Conservation (phyloP, 2,888 invertebrate genomes). For the Drosophila mercatorum region DNA sequence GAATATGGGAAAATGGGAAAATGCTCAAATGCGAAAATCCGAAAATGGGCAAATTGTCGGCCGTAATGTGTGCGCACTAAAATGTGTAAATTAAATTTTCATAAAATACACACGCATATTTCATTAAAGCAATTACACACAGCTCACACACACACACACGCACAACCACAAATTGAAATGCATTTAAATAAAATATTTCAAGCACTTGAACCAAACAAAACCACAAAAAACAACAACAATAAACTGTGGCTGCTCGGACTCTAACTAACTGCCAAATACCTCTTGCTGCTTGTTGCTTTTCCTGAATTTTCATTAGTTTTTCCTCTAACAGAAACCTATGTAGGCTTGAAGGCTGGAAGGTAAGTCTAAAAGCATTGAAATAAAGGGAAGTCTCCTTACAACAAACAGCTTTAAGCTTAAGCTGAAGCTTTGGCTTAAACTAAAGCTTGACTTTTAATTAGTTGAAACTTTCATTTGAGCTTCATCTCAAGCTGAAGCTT, state of each 20-base stretch:
- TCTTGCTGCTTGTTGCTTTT: background rate
- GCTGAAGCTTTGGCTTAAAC: background rate
- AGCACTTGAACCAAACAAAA: constrained; percentile 26
- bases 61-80: constrained; percentile 10
- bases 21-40: background rate
- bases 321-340: background rate
- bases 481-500: too few species aligned
- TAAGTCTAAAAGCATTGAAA: too few species aligned
- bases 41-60: constrained; percentile 15
- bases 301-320: background rate
- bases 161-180: constrained; percentile 51
- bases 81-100: constrained; percentile 60
- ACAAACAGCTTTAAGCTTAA: background rate
- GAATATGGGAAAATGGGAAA: constrained; percentile 4
- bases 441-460: background rate
- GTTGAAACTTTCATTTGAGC: background rate
- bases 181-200: constrained; percentile 50
- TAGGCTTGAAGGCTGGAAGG: background rate
- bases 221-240: constrained; percentile 25
- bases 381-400: background rate
- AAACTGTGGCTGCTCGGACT: constrained; percentile 15
- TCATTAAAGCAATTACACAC: constrained; percentile 62
- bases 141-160: constrained; percentile 12
- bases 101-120: constrained; percentile 43
- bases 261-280: constrained; percentile 16